Base-by-base conservation (phyloP, 2,797 vertebrate genomes). In the Nannoperca obscura region DNA sequence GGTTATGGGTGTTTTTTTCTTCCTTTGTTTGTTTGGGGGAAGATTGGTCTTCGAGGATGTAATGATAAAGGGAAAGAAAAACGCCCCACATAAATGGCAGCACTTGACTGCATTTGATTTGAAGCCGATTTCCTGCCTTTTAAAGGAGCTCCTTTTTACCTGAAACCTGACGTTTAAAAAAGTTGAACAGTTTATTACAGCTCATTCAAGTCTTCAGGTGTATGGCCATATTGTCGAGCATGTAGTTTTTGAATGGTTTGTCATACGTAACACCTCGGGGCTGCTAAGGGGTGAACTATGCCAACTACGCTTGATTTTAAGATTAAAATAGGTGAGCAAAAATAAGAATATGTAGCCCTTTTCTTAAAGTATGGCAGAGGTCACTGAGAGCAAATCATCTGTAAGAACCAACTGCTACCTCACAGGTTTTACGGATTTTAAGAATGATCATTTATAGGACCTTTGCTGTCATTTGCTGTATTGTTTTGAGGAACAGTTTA, bases 31-130 rank as follows among this genome's bases (percentile, higher is more conserved):
- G 13, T 72, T 17, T 34, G 5, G 5, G 42, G 53, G n/a, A 54
- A 3, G 12, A n/a, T 13, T 32, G 34, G 7, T 58, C 59, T 74
- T 66, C 54, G 44, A 61, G 57, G 30, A 72, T 61, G 34, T 70
- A 36, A 82, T 30, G 52, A 77, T 60, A 65, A 89, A 90, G 79
- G 81, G 76, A 86, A 83, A 83, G 20, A 66, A 78, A 71, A 74
- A 83, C 5, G 36, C 53, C 78, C 66, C 72, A 74, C 34, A 32
- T 13, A 50, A 68, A 61, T 22, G 54, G 36, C 11, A 59, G 53
- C 50, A 46, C 69, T 61, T 52, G 5, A 78, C 32, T 3, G 4
- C 19, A 34, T 83, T 38, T 50, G 19, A 32, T 64, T 50, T 71
- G 8, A 80, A 70, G 63, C n/a, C 4, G 9, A 57, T 68, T 36